Base-by-base conservation (phyloP, 2,888 invertebrate genomes). In the Cephus runcator region DNA sequence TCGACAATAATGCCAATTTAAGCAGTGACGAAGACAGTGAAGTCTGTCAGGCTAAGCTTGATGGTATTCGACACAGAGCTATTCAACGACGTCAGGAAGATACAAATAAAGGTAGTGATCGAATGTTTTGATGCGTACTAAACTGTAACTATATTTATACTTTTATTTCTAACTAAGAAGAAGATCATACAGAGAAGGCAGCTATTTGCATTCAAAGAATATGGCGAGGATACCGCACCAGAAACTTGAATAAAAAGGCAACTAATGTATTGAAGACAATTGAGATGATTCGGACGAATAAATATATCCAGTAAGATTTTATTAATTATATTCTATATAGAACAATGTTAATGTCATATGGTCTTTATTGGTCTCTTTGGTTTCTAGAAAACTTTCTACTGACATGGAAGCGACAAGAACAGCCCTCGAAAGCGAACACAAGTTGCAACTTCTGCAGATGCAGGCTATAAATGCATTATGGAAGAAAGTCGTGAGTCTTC, bases 401-500 rank as follows among this genome's bases (percentile, higher is more conserved):
- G 97, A 97, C 88, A 96, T 97, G 95, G 95, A 96, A 88, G 95
- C 96, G 23, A 96, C 97, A 0, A 96, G 97, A 90, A 95, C 95
- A 1, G 97, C 97, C 23, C 89, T 97, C 73, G 96, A 97, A 88
- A 96, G 96, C 86, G 97, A 97, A 89, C 93, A 97, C 36, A 97
- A 96, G 88, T 95, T 97, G 78, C 96, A 97, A 85, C 95, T 97
- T 88, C 92, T 97, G 75, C 97, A 97, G 92, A 96, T 97, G 95
- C 97, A 97, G 91, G 97, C 97, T 6, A 97, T 97, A 85, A 96
- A 96, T 88, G 97, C 97, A 1, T 92, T 97, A 4, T 97, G 97
- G 97, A 97, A 96, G 91, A 97, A 97, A 90, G 96, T 97, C 2
- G 95, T 96, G 30, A 94, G 94, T 0, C 92, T 96, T 84, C 95